These are phyloP conservation scores for Lamellibrachia satsuma DNA, from an alignment of 2,888 invertebrate genomes.

Conservation along the genomic window DNA sequence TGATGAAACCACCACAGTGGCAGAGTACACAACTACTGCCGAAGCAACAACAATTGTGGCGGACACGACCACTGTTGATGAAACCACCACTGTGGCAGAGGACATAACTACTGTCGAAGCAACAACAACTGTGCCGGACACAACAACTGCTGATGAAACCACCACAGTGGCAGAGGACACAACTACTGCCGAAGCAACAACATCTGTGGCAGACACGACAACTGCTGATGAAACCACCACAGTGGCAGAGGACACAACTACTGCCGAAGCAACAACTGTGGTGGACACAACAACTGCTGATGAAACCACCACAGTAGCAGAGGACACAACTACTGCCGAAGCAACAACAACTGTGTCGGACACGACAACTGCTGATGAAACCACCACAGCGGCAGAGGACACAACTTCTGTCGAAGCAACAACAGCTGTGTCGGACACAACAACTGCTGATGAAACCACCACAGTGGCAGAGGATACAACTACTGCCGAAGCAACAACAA, in stretches of 20 bases:
- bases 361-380: too few species aligned
- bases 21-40: background rate
- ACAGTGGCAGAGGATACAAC: background rate
- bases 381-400: too few species aligned
- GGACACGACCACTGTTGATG: background rate
- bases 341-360: too few species aligned
- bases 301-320: background rate
- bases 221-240: background rate
- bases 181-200: background rate
- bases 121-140: background rate
- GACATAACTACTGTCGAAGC: background rate
- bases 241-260: background rate
- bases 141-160: background rate
- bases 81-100: background rate
- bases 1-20: background rate
- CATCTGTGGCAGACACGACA: background rate
- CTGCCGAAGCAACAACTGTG: background rate
- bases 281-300: background rate
- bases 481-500: background rate
- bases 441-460: too few species aligned
- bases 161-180: background rate
- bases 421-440: too few species aligned
- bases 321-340: too few species aligned
- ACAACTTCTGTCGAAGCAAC: too few species aligned
- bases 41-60: background rate